Base-by-base conservation (phyloP, 37 sponge, comb jelly and placozoan genomes). In the Chondrosia reniformis region DNA sequence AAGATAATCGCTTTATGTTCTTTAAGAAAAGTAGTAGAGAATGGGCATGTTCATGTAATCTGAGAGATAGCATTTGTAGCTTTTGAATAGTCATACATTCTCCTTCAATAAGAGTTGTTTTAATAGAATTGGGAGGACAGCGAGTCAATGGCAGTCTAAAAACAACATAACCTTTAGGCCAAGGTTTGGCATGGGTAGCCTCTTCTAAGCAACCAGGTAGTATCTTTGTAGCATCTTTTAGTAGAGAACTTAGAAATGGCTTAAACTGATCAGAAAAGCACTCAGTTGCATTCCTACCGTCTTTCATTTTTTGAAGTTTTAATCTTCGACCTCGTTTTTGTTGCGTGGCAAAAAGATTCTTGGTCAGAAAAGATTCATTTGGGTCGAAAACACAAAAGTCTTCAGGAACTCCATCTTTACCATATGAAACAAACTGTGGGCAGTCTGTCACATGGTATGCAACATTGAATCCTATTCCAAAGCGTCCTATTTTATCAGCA, bases 361-460 rank as follows among this genome's bases (percentile, higher is more conserved):
- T 57, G 33, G 84, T 82, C 5, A 77, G 80, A 81, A 75, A 93
- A 0, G n/a, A n/a, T 24, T 73, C 66, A 55, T 86, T 90, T 58
- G 94, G 94, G 65, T 93, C 94, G 55, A 93, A 46, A 6, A 93
- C 52, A 81, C 94, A 93, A 21, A 93, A 46, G 0, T 79, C 84
- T 10, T 91, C 80, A 34, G 41, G 37, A 46, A 45, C 24, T 7
- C 54, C 54, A 1, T 75, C 76, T 27, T 1, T 36, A 2, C 84
- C 84, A 76, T 72, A 57, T 39, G 94, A 83, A 19, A 93, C 17
- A 77, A 93, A 93, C 36, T 75, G 80, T 25, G 93, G 93, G 58
- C 93, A 93, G 72, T 93, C 93, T 55, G 93, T 93, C 38, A 93
- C 79, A 80, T 93, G 91, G 74, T 93, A 93, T 15, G 86, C 91